Base-by-base conservation (phyloP, 2,113 vertebrate genomes). In the Hepsetus odoe region DNA sequence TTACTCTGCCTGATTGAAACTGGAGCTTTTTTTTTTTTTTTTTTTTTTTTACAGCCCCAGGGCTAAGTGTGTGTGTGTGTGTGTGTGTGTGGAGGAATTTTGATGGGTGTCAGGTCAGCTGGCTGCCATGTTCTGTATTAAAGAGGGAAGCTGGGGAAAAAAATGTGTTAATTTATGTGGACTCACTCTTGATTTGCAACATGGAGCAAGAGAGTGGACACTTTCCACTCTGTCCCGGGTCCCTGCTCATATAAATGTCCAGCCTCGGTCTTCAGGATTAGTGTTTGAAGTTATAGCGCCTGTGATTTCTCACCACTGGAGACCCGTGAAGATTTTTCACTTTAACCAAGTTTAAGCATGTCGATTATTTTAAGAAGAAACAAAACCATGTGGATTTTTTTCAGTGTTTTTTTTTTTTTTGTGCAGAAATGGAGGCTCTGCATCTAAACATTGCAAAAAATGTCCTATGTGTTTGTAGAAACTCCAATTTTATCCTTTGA, bases 1-100 rank as follows among this genome's bases (percentile, higher is more conserved):
- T 83, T 80, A 38, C 77, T 80, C 58, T 67, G 33, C 18, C 40
- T 74, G 61, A 83, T 38, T 85, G 74, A 85, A 26, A 74, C 77
- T 7, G 83, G 75, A 40, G 55, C 53, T 18, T 11, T 42, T n/a
- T n/a, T n/a, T n/a, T n/a, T n/a, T n/a, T n/a, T n/a, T n/a, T n/a
- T n/a, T 77, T 80, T 77, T 49, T n/a, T 77, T 80, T 77, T 49
- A 82, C 38, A 24, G 22, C 56, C 22, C 55, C n/a, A n/a, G 38
- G 44, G n/a, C 51, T 44, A 5, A 38, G 35, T 38, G 35, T 38
- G 35, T 4, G 11, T 49, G 1, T 49, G 46, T 49, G 46, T 76
- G 55, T 82, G 44, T n/a, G 32, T 24, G 6, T 59, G 74, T 22
- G 12, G 61, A 18, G 22, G 53, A 5, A n/a, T 26, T 26, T 16